A percentile compares a stretch with the other conserved stretches of the same genome.
These are phyloP conservation scores for Linnaemya tessellans DNA, from an alignment of 2,888 invertebrate genomes.

Conservation along the genomic window DNA sequence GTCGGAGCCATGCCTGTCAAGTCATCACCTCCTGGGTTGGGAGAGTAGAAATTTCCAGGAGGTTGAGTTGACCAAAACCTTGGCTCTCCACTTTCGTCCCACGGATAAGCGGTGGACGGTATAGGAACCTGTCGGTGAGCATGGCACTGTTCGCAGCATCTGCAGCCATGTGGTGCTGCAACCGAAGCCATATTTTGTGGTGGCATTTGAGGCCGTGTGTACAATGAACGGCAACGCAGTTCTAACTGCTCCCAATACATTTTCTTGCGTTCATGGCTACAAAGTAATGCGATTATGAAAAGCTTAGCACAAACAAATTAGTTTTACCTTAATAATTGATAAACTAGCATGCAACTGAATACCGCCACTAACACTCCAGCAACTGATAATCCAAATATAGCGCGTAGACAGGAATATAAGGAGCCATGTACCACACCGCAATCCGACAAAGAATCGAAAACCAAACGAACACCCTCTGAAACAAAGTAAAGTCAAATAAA, in stretches of 20 bases:
- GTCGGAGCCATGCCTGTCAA: constrained; percentile 70
- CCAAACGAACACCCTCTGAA: constrained; percentile 88
- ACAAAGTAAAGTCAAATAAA: constrained; percentile 11
- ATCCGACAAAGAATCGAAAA: constrained; percentile 93
- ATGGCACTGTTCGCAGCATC: constrained; percentile 89
- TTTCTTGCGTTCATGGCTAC: constrained; percentile 95
- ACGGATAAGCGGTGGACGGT: constrained; percentile 85
- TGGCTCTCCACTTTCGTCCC: constrained; percentile 84
- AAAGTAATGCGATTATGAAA: neutral
- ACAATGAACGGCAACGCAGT: constrained; percentile 91
- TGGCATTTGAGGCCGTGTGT: constrained; percentile 84
- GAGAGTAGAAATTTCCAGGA: constrained; percentile 92
- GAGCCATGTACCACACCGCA: constrained; percentile 96
- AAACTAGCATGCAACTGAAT: constrained; percentile 95
- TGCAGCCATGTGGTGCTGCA: constrained; percentile 84
- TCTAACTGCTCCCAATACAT: constrained; percentile 98
- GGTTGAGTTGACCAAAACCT: constrained; percentile 84
- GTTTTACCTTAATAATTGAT: constrained; percentile 90
- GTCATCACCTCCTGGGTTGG: constrained; percentile 89
- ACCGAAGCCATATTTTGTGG: constrained; percentile 79
- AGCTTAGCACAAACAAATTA: neutral
- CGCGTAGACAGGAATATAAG: constrained; percentile 93
- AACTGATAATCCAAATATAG: constrained; percentile 95
- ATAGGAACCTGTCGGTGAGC: constrained; percentile 84
- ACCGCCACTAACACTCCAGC: constrained; percentile 95